Evolutionary conservation across 2,797 vertebrate species (phyloP), one percentile per base, ranked within the genome.

Genomic region (Melanotaenia boesemani): DNA sequence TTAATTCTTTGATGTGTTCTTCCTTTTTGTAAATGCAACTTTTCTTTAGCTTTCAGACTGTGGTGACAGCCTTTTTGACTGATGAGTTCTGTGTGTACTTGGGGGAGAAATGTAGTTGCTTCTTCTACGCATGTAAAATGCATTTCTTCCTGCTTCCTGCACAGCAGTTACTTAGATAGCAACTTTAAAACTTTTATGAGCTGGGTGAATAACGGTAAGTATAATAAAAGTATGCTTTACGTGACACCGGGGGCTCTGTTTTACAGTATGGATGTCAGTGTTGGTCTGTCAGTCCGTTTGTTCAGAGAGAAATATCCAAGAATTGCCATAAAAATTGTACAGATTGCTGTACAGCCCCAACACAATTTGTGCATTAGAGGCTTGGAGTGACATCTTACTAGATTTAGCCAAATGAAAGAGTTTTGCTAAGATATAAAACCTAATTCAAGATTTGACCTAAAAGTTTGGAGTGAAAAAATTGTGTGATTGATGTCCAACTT

Each of bases 401-500:
- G 54, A 56, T 15, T 6, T 15, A 16, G 15, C 26, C 12, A 56
- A 56, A 56, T 15, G 0, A 56, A 22, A 54, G 22, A 24, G 52
- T 54, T 44, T 68, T 68, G 13, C 62, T 63, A n/a, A 58, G 11
- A 9, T 63, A 36, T 52, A 58, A 67, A 63, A 18, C 4, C 0
- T 15, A n/a, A 59, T 34, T 77, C 9, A 46, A 59, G 18, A 44
- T 55, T 50, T 77, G 1, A 56, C 32, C 6, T 2, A 20, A 37
- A 16, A 34, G 20, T 66, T 18, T 50, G 24, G 22, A 30, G 34
- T 52, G 48, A 80, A 62, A 52, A 50, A 59, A 46, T 34, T 46
- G 72, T 32, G 26, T 46, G 60, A 57, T 71, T 55, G 6, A 56
- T 76, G 69, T 62, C 50, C 28, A 72, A 85, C 67, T 85, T 82